These are phyloP conservation scores for Ochotona curzoniae DNA, from an alignment of 2,113 vertebrate species.

Conservation along the genomic window DNA sequence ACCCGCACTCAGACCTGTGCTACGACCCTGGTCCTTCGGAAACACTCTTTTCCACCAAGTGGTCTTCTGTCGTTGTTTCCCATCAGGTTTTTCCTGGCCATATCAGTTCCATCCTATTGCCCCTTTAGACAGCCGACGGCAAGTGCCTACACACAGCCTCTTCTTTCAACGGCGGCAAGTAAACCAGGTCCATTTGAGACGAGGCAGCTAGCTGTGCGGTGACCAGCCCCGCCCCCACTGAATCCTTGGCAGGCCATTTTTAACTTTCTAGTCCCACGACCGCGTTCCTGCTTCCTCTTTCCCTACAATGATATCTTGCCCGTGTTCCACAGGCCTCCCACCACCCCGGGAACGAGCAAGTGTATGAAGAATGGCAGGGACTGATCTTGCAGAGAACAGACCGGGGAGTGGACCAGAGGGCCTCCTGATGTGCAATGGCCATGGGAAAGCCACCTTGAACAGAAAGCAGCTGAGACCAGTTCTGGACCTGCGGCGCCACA, in stretches of 20 bases:
- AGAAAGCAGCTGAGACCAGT: background rate
- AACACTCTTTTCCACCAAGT: background rate
- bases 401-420: background rate
- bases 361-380: background rate
- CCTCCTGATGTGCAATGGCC: background rate
- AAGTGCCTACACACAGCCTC: background rate
- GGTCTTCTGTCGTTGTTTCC: background rate
- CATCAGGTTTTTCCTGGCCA: constrained; percentile 13
- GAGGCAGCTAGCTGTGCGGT: background rate
- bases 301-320: background rate
- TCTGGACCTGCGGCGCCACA: background rate
- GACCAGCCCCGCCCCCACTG: background rate
- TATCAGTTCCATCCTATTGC: background rate
- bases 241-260: background rate
- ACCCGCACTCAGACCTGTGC: background rate
- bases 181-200: background rate
- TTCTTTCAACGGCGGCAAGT: background rate
- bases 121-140: background rate
- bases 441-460: background rate
- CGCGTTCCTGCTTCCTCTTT: background rate
- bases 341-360: background rate
- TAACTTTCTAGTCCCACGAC: constrained; percentile 3
- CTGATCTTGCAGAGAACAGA: accelerated
- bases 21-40: too few species aligned
- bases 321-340: background rate